Evolutionary conservation across 2,113 vertebrate genomes (phyloP).

Genomic region (Mustela nigripes): DNA sequence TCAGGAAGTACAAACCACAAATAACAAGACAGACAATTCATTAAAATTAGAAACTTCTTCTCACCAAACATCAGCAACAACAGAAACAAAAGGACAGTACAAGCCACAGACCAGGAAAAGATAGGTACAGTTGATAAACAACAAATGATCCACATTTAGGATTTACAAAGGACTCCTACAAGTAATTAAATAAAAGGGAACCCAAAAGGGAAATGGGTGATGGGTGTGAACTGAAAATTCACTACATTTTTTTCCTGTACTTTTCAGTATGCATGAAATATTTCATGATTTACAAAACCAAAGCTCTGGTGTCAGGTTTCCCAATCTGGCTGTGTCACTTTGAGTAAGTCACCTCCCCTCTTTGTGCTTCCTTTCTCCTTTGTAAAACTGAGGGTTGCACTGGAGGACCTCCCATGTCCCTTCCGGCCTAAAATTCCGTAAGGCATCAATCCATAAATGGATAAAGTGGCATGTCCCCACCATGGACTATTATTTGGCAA

Average conservation of each 20-base stretch:
- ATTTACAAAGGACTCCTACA: not conserved
- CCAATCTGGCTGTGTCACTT: not conserved
- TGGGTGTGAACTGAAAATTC: not conserved
- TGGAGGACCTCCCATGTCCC: not conserved
- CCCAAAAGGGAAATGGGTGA: not conserved
- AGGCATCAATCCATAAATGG: rapidly evolving
- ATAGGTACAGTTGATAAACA: not conserved
- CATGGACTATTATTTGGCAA: not conserved
- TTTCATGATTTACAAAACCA: not conserved
- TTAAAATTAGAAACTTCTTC: not conserved
- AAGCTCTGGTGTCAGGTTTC: not conserved
- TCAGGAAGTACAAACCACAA: not conserved
- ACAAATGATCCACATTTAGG: not conserved
- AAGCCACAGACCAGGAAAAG: not conserved
- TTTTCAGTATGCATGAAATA: not conserved
- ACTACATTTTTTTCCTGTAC: not conserved
- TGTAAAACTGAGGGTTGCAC: not conserved
- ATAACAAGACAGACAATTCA: not conserved
- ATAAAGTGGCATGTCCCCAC: not conserved
- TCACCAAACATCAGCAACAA: not conserved
- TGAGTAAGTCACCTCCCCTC: not conserved
- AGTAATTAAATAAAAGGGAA: not conserved
- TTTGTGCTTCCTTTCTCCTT: not conserved
- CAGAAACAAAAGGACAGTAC: not conserved
- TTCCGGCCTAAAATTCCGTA: not conserved